phyloP scores from a whole-genome alignment of 2,797 vertebrate species.

The Anguilla pacifica region DNA sequence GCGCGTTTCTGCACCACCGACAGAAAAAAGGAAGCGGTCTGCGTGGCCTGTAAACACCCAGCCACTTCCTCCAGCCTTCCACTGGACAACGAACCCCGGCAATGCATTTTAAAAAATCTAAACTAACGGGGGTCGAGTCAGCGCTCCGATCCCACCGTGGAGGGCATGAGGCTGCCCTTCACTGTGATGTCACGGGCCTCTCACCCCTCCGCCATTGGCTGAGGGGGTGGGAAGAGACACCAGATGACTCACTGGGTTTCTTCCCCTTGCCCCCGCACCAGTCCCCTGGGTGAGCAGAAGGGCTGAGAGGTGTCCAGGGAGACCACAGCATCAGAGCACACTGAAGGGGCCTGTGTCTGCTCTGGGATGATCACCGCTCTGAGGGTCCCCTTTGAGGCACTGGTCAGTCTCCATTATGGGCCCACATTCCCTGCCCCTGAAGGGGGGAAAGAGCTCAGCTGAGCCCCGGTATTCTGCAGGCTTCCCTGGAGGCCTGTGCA shows the following conservation, averaged over 20 bases:
- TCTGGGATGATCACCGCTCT: not conserved
- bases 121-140: conserved; percentile 30
- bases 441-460: not conserved
- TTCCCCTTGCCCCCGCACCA: not conserved
- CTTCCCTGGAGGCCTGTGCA: not conserved
- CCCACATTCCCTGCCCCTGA: not conserved
- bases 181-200: not conserved
- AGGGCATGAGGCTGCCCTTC: conserved; percentile 24
- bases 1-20: not conserved
- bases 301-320: not conserved
- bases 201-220: not conserved
- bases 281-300: not conserved
- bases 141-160: conserved; percentile 7
- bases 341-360: not conserved
- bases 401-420: not conserved
- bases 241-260: not conserved
- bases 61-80: conserved; percentile 46
- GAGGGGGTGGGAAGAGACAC: not conserved
- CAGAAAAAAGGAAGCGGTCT: conserved; percentile 22
- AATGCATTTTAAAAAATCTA: conserved; percentile 35
- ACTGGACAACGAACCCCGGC: conserved; percentile 39
- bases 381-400: not conserved
- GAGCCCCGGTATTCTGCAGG: not conserved
- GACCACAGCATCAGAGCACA: not conserved
- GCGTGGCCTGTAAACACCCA: conserved; percentile 26